Percentiles rank a stretch among this genome's conserved stretches.
These are phyloP conservation scores for Tursiops truncatus DNA, from an alignment of 2,113 vertebrate genomes.

Conservation along the genomic window DNA sequence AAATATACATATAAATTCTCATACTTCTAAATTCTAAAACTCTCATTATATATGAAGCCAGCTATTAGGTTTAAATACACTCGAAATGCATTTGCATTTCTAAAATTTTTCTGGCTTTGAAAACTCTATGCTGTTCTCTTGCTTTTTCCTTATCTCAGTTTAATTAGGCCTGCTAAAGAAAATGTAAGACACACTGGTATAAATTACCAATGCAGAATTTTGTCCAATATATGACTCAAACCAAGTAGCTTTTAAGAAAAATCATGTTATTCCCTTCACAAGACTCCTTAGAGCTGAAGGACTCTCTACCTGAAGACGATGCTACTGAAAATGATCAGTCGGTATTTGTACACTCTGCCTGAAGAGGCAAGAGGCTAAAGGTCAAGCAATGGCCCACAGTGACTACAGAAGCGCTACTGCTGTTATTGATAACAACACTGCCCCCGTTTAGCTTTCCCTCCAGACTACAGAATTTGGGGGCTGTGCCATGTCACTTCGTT, in stretches of 20 bases:
- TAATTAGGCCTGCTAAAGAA: not conserved
- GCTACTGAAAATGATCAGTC: not conserved
- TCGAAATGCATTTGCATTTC: constrained; percentile 34
- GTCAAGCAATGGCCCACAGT: not conserved
- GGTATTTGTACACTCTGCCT: not conserved
- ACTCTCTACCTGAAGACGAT: not conserved
- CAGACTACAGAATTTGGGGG: not conserved
- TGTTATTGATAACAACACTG: too few relatives aligned
- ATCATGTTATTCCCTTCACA: not conserved
- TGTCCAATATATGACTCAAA: not conserved
- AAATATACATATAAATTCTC: not conserved
- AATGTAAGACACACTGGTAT: not conserved
- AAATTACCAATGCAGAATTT: constrained; percentile 10
- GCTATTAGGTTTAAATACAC: not conserved
- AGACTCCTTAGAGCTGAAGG: not conserved
- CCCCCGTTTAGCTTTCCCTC: not conserved
- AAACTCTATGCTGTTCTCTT: not conserved
- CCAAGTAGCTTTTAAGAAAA: not conserved
- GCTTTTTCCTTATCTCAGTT: not conserved
- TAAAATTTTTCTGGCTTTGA: not conserved
- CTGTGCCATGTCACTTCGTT: not conserved
- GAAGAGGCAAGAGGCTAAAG: not conserved
- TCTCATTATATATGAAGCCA: not conserved
- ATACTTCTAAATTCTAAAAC: not conserved
- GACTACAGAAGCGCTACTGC: not conserved